Evolutionary conservation across 2,888 invertebrate genomes (phyloP).

Genomic region (Palloptera scutellata): DNA sequence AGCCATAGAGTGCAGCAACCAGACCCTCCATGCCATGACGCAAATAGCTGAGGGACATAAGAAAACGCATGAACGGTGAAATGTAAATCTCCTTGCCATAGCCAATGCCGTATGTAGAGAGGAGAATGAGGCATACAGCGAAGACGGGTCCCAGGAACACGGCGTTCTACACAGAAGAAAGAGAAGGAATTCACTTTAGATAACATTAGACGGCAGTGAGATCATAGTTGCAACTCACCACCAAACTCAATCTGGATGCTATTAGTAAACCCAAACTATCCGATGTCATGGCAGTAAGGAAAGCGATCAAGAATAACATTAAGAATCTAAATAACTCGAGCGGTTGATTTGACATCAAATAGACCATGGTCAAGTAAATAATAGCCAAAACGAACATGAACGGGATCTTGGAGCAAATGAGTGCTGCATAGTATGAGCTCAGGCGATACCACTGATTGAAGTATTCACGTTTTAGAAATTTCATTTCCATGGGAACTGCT

Average conservation of each 20-base stretch:
- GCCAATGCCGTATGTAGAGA: conserved; percentile 89
- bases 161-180: conserved; percentile 74
- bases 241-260: conserved; percentile 77
- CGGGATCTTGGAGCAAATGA: conserved; percentile 76
- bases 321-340: conserved; percentile 72
- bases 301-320: conserved; percentile 76
- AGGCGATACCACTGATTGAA: conserved; percentile 87
- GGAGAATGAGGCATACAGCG: conserved; percentile 85
- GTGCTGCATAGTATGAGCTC: conserved; percentile 80
- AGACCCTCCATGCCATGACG: conserved; percentile 84
- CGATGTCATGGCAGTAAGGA: conserved; percentile 77
- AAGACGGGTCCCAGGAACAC: conserved; percentile 90
- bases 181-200: conserved; percentile 13
- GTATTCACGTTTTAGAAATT: conserved; percentile 78
- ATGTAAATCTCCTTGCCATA: conserved; percentile 74
- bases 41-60: conserved; percentile 84
- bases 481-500: conserved; percentile 82
- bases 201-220: too few relatives aligned
- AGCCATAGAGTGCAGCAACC: conserved; percentile 81
- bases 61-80: conserved; percentile 77
- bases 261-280: conserved; percentile 81
- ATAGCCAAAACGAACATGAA: conserved; percentile 74
- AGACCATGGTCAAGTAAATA: conserved; percentile 76
- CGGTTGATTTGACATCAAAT: conserved; percentile 79
- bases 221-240: conserved; percentile 70